Base-by-base conservation (phyloP, 2,888 invertebrate species). In the Nowickia ferox region DNA sequence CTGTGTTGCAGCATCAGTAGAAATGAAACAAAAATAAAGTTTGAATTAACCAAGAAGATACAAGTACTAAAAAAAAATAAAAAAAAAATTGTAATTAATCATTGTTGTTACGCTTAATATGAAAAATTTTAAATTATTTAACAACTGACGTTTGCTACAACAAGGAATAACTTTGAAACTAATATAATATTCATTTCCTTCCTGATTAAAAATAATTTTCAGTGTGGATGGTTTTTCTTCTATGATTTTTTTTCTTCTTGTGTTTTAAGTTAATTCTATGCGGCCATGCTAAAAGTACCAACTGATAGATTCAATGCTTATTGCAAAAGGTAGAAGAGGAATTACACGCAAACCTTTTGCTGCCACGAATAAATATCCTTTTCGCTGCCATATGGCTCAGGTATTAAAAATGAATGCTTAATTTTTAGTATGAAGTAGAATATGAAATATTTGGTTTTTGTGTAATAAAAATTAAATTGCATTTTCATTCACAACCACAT, bases 11-110 rank as follows among this genome's bases (percentile, higher is more conserved):
- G 17, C 13, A 69, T 30, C 30, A 30, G 30, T 30, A 6, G 6
- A 51, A 76, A 46, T 9, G n/a, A 17, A n/a, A 19, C 11, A 40
- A 17, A 57, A 48, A 44, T 65, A 84, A 75, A 57, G 72, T 69
- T 72, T 66, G 51, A 65, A 19, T 11, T 19, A 17, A 63, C n/a
- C 17, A n/a, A 66, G 11, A 63, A 55, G 8, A 68, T 9, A 53
- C 30, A 13, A 59, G 55, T 17, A 76, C n/a, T 46, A 11, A 42
- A 6, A 30, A 30, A 30, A 5, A 38, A 89, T 89, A 90, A 1
- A 9, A n/a, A 5, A 88, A 89, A 90, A 91, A 90, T 88, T 84
- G 88, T 90, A 88, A 91, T 91, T 91, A 91, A 91, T 91, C 91
- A 91, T 89, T 30, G 65, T 68, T 59, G 77, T 81, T 71, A 84